Conservation (phyloP, 2,888 invertebrate genomes). For the Malthinus seriepunctatus region DNA sequence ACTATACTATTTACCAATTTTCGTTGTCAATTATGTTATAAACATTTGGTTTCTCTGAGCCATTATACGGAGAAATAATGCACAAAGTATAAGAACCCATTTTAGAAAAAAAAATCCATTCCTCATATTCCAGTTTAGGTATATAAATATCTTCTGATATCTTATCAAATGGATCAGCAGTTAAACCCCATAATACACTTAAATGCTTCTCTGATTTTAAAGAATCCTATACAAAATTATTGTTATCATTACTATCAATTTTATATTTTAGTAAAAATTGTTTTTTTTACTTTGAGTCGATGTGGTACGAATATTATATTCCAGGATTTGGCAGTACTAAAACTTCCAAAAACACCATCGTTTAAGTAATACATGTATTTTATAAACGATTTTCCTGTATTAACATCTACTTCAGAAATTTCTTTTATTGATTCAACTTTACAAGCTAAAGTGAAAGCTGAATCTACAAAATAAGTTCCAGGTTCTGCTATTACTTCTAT, state of each 20-base stretch:
- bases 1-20: too few species aligned
- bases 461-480: conserved; percentile 93
- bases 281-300: conserved; percentile 29
- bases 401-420: conserved; percentile 73
- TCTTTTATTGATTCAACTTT: conserved; percentile 80
- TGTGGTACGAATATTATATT: neutral
- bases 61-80: conserved; percentile 92
- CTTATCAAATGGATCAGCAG: conserved; percentile 93
- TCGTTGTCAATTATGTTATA: conserved; percentile 64
- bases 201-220: conserved; percentile 55
- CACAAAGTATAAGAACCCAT: conserved; percentile 98
- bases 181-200: conserved; percentile 92
- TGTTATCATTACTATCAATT: neutral
- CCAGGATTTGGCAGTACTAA: conserved; percentile 68
- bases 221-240: conserved; percentile 29
- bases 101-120: conserved; percentile 88
- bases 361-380: conserved; percentile 94
- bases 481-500: conserved; percentile 94
- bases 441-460: conserved; percentile 90
- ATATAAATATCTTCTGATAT: conserved; percentile 64
- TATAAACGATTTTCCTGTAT: neutral
- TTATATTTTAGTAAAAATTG: neutral
- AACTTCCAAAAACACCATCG: conserved; percentile 98
- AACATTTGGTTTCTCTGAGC: conserved; percentile 82
- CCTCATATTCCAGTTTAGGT: conserved; percentile 77